Percentiles rank a stretch among this genome's conserved stretches.
Evolutionary conservation across 2,888 invertebrate species (phyloP).

Genomic region (Lithophane ornitopus): DNA sequence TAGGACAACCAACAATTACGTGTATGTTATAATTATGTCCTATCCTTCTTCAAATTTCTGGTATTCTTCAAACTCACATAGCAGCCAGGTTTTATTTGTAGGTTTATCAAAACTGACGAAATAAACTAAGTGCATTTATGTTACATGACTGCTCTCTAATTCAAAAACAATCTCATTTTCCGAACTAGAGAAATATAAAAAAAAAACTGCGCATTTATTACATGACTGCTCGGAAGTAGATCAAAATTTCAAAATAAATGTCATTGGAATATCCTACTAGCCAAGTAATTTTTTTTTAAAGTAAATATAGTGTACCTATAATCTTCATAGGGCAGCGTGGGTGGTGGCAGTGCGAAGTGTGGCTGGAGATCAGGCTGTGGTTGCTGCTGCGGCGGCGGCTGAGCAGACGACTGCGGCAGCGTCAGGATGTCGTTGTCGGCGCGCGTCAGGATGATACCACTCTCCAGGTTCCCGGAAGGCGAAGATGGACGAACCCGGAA

Average conservation of each 20-base stretch:
- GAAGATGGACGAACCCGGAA: constrained; percentile 80
- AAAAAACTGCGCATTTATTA: too few relatives aligned
- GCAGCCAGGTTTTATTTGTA: background rate
- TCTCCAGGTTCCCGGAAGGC: constrained; percentile 72
- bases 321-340: constrained; percentile 80
- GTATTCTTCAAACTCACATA: background rate
- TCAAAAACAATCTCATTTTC: background rate
- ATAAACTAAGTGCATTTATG: background rate
- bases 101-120: background rate
- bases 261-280: background rate
- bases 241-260: too few relatives aligned
- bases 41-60: background rate
- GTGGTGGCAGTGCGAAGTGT: constrained; percentile 80
- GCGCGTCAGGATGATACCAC: constrained; percentile 58
- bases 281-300: background rate
- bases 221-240: background rate
- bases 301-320: constrained; percentile 69
- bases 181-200: too few relatives aligned
- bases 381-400: constrained; percentile 47
- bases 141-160: background rate
- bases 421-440: constrained; percentile 56
- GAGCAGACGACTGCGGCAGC: constrained; percentile 56
- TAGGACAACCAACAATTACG: background rate
- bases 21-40: background rate
- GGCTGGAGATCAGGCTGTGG: constrained; percentile 76